Evolutionary conservation across 2,888 invertebrate genomes (phyloP).

Genomic region (Chydorus sphaericus): DNA sequence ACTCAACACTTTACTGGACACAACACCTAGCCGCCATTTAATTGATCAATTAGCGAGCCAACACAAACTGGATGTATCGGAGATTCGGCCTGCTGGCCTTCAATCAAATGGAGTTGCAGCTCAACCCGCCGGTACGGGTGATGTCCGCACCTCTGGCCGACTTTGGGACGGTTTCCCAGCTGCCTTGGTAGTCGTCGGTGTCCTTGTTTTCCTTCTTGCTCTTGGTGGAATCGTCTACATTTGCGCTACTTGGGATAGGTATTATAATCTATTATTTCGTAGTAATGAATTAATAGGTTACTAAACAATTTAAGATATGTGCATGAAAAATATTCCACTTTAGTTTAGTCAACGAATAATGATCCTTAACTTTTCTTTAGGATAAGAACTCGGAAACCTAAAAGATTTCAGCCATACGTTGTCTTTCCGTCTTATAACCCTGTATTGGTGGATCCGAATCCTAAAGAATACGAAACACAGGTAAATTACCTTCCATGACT

Average conservation of each 20-base stretch:
- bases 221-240: conserved; percentile 81
- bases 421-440: conserved; percentile 53
- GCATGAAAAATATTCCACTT: background rate
- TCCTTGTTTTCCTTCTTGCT: conserved; percentile 74
- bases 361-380: background rate
- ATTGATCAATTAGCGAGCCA: background rate
- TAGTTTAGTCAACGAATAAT: background rate
- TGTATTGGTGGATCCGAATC: conserved; percentile 50
- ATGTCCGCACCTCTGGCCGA: conserved; percentile 25
- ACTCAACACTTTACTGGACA: background rate
- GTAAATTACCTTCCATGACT: conserved; percentile 25
- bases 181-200: conserved; percentile 72
- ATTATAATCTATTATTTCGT: conserved; percentile 26
- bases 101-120: conserved; percentile 14
- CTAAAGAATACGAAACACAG: conserved; percentile 90
- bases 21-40: background rate
- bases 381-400: background rate
- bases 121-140: conserved; percentile 24
- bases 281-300: background rate
- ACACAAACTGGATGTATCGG: conserved; percentile 28
- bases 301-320: background rate
- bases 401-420: conserved; percentile 44
- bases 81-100: conserved; percentile 44
- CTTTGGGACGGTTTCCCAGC: conserved; percentile 65
- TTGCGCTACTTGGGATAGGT: conserved; percentile 87